These are phyloP conservation scores for Phylloscopus whistleri DNA, from an alignment of 2,113 vertebrate genomes.

Conservation along the genomic window DNA sequence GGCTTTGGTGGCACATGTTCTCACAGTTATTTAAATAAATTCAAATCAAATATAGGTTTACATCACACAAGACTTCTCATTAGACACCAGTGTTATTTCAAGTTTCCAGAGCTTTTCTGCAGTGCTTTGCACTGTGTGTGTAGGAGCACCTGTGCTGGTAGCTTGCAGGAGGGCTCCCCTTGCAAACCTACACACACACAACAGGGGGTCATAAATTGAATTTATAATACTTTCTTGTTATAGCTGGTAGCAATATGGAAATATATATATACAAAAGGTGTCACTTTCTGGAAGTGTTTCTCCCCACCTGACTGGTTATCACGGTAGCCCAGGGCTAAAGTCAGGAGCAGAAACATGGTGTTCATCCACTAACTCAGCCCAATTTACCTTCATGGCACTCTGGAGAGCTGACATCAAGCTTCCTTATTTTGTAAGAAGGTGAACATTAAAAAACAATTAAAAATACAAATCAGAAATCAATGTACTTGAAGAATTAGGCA, in stretches of 20 bases:
- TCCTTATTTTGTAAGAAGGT: not conserved
- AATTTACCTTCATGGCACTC: not conserved
- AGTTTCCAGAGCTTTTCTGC: not conserved
- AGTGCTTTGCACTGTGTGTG: not conserved
- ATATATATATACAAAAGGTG: not conserved
- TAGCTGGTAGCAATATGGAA: not conserved
- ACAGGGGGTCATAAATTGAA: not conserved
- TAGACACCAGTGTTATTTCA: not conserved
- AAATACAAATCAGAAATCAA: not conserved
- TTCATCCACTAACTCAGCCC: not conserved
- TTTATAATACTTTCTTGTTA: not conserved
- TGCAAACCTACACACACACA: not conserved
- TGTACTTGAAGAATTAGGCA: not conserved
- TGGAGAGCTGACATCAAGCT: not conserved
- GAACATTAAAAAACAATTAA: not conserved
- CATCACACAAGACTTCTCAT: not conserved
- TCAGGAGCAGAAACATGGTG: not conserved
- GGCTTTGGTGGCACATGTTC: not conserved
- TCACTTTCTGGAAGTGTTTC: not conserved
- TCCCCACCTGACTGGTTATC: not conserved
- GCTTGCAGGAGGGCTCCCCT: not conserved
- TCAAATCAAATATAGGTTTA: not conserved
- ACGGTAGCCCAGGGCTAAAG: rapidly evolving
- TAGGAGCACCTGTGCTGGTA: not conserved
- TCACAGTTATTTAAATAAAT: constrained; percentile 19